Base-by-base conservation (phyloP, 2,888 invertebrate species). In the Phragmatobia fuliginosa region DNA sequence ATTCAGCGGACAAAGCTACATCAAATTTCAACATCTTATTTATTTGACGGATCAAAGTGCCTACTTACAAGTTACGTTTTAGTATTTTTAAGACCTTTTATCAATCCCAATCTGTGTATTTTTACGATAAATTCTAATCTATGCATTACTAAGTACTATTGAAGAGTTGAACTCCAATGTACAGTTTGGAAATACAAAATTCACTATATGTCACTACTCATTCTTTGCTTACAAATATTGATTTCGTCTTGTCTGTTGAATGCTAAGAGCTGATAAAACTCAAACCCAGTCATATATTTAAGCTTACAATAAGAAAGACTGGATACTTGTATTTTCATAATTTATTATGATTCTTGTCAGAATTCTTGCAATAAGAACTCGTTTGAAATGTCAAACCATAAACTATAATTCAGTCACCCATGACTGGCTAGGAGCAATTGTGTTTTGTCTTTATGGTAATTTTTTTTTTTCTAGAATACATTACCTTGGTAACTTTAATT, bases 241-340 rank as follows among this genome's bases (percentile, higher is more conserved):
- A 7, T 41, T 36, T n/a, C 25, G 6, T 36, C 14, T 36, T 60
- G 14, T 45, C 45, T 41, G 18, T 41, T 32, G 56, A 38, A 58
- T 56, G 33, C 33, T 33, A 33, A 8, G 32, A 56, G 41, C 56
- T 41, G n/a, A 66, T 32, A 70, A 68, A 62, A 61, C 70, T 72
- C 71, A 71, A 74, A 70, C 70, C 72, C 77, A 78, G 77, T 80
- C 76, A 77, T 72, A 72, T 76, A 65, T 70, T 74, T 84, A 85
- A 82, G 80, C 77, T 79, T 80, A 80, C 75, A 76, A 64, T 65
- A 75, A 67, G 71, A 66, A 82, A 83, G 83, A 85, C 85, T 85
- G 85, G 82, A 73, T 77, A 76, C 65, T 73, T 59, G 62, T 80
- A 68, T 75, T 65, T 73, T 74, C 71, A 70, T 10, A n/a, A 49